Evolutionary conservation across 1,140 invertebrate species (phyloP).

Genomic region (Delia radicum): DNA sequence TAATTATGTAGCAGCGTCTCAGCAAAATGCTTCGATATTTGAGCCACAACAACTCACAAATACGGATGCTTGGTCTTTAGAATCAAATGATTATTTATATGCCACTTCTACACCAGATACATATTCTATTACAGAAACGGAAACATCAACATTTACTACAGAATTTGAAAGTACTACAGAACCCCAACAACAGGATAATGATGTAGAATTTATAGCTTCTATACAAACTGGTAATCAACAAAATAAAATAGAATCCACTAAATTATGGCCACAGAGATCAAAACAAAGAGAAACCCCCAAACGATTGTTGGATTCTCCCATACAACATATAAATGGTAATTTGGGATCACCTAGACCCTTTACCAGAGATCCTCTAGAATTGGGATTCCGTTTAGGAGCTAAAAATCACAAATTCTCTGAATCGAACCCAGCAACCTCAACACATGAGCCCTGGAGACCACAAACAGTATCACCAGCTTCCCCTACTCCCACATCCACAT

Average conservation of each 20-base stretch:
- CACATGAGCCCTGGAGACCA: neutral
- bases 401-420: neutral
- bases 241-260: neutral
- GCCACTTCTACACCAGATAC: conserved; percentile 6
- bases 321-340: conserved; percentile 35
- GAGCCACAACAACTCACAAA: neutral
- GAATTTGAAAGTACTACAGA: conserved; percentile 1
- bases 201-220: conserved; percentile 13
- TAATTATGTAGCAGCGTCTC: neutral
- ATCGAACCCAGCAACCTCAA: neutral
- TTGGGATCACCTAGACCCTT: conserved; percentile 39
- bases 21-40: neutral
- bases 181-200: neutral
- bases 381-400: conserved; percentile 33
- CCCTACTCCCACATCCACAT: conserved; percentile 50
- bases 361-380: conserved; percentile 46
- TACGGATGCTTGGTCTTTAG: neutral
- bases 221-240: neutral
- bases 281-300: conserved; percentile 45
- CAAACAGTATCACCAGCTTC: conserved; percentile 35
- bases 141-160: neutral
- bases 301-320: conserved; percentile 48
- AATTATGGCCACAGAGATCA: neutral
- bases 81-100: neutral
- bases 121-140: neutral